phyloP scores from a whole-genome alignment of 2,113 vertebrate genomes.

The Brevimyrus niger region DNA sequence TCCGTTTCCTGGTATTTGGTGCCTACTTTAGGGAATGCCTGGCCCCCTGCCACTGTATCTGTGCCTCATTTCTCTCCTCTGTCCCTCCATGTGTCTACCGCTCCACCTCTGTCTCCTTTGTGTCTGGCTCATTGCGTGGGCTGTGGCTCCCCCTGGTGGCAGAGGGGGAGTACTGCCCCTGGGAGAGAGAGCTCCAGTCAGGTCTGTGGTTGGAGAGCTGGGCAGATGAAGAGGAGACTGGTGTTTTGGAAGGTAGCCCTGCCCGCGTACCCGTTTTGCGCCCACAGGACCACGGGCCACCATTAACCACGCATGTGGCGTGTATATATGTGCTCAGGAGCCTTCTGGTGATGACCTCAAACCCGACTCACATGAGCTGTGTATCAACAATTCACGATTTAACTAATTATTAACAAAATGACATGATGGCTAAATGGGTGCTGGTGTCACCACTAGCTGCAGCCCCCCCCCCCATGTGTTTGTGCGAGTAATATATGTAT shows the following conservation, averaged over 20 bases:
- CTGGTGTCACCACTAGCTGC: not conserved
- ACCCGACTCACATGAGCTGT: not conserved
- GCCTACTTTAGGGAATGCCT: not conserved
- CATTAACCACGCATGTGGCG: not conserved
- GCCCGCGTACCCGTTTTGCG: not conserved
- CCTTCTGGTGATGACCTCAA: not conserved
- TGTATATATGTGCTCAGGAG: not conserved
- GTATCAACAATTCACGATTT: not conserved
- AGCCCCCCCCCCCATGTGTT: not conserved
- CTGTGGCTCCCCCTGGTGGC: slow-evolving; percentile 64
- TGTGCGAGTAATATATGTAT: not conserved
- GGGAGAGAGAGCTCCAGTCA: slow-evolving; percentile 71
- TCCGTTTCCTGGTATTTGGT: not conserved
- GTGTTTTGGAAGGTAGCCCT: slow-evolving; percentile 69
- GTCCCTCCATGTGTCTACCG: slow-evolving; percentile 23
- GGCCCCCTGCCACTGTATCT: not conserved
- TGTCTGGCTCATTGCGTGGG: slow-evolving; percentile 45
- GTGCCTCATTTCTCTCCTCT: not conserved
- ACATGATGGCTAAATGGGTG: not conserved
- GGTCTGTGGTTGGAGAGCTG: slow-evolving; percentile 67
- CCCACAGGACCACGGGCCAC: not conserved
- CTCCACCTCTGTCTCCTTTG: slow-evolving; percentile 34
- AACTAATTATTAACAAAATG: not conserved
- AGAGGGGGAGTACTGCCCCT: slow-evolving; percentile 81
- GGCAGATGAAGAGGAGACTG: slow-evolving; percentile 69